phyloP scores from a whole-genome alignment of 2,888 invertebrate genomes.

The Patella depressa region DNA sequence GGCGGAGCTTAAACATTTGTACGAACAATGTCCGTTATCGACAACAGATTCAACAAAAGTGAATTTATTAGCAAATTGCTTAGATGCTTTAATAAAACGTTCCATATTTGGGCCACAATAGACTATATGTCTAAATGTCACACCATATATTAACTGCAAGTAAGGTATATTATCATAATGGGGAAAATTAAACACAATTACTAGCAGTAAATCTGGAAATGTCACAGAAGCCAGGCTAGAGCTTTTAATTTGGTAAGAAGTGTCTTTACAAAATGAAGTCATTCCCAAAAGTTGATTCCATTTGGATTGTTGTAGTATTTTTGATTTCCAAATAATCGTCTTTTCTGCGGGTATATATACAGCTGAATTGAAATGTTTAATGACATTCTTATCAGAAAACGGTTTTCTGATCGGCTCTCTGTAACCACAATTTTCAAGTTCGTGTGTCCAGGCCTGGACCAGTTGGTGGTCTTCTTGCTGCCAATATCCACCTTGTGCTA shows the following conservation, averaged over 20 bases:
- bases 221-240: not conserved
- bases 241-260: not conserved
- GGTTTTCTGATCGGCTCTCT: conserved; percentile 38
- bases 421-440: conserved; percentile 15
- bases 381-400: not conserved
- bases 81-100: conserved; percentile 6
- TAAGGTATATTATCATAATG: not conserved
- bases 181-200: not conserved
- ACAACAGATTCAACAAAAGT: not conserved
- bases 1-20: not conserved
- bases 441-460: not conserved
- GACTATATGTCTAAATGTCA: not conserved
- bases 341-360: too few species aligned
- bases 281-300: not conserved
- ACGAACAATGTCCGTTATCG: not conserved
- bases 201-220: not conserved
- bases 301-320: not conserved
- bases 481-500: not conserved
- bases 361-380: not conserved
- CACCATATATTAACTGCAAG: not conserved
- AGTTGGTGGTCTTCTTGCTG: not conserved
- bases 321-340: not conserved
- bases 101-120: not conserved
- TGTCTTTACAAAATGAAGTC: not conserved
- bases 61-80: not conserved